Evolutionary conservation across 2,888 invertebrate species (phyloP).

Genomic region (Drosophila birchii): DNA sequence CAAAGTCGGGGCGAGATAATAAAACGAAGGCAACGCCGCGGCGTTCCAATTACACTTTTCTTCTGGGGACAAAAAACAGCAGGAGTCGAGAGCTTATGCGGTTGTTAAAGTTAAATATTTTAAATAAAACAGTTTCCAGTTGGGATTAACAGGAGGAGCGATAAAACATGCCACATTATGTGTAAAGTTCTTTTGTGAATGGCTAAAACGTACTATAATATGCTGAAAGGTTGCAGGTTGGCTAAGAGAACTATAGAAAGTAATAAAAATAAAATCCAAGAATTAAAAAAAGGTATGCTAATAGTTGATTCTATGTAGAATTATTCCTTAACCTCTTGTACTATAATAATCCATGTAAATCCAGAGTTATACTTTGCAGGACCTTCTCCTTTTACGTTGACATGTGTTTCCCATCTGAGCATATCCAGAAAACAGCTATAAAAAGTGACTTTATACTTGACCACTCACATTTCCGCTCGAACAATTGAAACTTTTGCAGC

Average conservation of each 20-base stretch:
- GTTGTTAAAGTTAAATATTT: conserved; percentile 24
- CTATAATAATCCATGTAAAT: background rate
- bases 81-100: conserved; percentile 36
- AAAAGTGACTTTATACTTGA: background rate
- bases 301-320: background rate
- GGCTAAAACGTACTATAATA: background rate
- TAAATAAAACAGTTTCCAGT: conserved; percentile 23
- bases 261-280: background rate
- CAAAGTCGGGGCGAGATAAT: conserved; percentile 35
- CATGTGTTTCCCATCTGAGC: background rate
- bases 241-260: background rate
- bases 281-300: background rate
- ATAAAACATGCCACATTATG: background rate
- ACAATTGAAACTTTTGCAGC: conserved; percentile 19
- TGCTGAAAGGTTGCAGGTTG: background rate
- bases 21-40: conserved; percentile 28
- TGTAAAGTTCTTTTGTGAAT: background rate
- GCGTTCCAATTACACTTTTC: conserved; percentile 32
- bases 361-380: background rate
- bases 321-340: no score
- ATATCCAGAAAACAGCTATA: conserved; percentile 1
- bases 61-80: conserved; percentile 32
- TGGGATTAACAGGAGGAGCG: conserved; percentile 12
- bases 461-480: conserved; percentile 13
- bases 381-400: background rate